Percentiles rank a stretch among this genome's conserved stretches.
Conservation (phyloP, 1,140 invertebrate genomes). For the Macrosteles quadrilineatus region DNA sequence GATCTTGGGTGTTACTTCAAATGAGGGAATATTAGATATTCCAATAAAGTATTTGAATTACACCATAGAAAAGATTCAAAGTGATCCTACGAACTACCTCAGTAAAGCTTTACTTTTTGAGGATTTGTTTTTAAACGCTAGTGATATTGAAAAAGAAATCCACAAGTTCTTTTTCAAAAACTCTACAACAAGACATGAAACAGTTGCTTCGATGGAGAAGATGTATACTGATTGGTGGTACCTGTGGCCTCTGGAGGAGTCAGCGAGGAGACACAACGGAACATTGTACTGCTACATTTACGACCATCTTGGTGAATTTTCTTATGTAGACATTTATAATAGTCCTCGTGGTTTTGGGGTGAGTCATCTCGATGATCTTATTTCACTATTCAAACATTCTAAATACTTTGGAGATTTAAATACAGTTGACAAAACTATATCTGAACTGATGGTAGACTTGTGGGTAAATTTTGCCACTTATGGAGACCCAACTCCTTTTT, state of each 20-base stretch:
- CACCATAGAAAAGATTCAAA: background rate
- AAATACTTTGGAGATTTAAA: background rate
- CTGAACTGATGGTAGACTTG: background rate
- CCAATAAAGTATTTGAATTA: background rate
- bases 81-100: background rate
- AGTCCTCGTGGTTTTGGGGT: background rate
- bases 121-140: background rate
- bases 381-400: background rate
- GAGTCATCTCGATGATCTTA: background rate
- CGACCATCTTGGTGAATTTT: background rate
- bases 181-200: background rate
- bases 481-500: background rate
- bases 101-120: background rate
- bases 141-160: background rate
- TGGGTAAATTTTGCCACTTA: constrained; percentile 9
- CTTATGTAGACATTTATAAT: background rate
- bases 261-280: background rate
- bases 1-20: background rate
- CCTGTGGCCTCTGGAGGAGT: background rate
- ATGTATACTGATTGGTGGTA: background rate
- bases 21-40: constrained; percentile 8
- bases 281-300: background rate
- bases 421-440: background rate
- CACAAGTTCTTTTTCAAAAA: constrained; percentile 5
- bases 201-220: background rate